These are phyloP conservation scores for Pontoporia blainvillei DNA, from an alignment of 2,113 vertebrate species.

Conservation along the genomic window DNA sequence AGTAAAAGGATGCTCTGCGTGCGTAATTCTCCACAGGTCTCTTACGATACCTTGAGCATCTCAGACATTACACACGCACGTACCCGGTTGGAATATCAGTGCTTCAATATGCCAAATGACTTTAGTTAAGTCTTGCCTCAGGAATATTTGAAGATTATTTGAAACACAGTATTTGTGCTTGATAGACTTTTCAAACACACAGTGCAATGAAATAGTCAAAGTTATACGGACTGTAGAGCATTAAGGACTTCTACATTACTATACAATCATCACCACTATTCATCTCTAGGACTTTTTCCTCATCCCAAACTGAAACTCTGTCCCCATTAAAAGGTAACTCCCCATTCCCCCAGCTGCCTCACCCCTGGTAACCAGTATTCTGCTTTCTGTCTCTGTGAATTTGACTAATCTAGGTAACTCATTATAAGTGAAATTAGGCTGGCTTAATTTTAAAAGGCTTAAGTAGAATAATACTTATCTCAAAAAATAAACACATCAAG, in stretches of 20 bases:
- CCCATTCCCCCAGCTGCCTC: neutral
- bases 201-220: constrained; percentile 33
- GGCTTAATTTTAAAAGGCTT: constrained; percentile 11
- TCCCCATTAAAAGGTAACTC: neutral
- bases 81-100: constrained; percentile 52
- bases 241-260: neutral
- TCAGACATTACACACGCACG: neutral
- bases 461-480: neutral
- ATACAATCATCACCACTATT: neutral
- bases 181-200: constrained; percentile 35
- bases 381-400: neutral
- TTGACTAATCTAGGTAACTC: neutral
- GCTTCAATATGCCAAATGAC: constrained; percentile 39
- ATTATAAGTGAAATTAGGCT: neutral
- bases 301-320: neutral
- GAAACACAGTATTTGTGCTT: too few species aligned
- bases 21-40: neutral
- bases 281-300: neutral
- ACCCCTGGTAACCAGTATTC: neutral
- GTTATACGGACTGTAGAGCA: neutral
- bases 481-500: neutral
- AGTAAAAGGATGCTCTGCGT: neutral
- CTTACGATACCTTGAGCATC: neutral
- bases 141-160: constrained; percentile 24
- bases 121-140: constrained; percentile 53